Percentiles rank a stretch among this genome's conserved stretches.
Conservation (phyloP, 2,888 invertebrate species). For the Polydrusus cervinus region DNA sequence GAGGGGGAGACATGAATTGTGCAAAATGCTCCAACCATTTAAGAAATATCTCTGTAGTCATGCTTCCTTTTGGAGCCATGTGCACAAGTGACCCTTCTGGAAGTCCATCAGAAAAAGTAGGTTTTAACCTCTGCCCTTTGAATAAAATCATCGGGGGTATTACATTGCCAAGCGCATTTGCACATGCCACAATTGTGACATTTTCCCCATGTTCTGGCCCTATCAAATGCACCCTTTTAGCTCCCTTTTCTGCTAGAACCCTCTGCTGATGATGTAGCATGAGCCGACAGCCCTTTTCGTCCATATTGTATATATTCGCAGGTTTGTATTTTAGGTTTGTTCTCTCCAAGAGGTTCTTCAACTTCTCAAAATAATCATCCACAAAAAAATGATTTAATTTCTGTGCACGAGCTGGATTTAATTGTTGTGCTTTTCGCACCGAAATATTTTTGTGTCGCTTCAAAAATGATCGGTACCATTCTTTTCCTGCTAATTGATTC, state of each 20-base stretch:
- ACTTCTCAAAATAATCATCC: constrained; percentile 17
- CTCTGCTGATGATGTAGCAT: constrained; percentile 60
- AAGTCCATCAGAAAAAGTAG: background rate
- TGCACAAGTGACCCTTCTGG: background rate
- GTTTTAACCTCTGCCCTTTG: background rate
- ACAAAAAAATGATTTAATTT: constrained; percentile 44
- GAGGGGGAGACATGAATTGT: background rate
- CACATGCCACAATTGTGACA: constrained; percentile 62
- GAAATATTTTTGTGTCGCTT: background rate
- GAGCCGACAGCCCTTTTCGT: constrained; percentile 60
- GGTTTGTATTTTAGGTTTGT: constrained; percentile 1
- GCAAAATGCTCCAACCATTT: background rate
- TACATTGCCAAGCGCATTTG: constrained; percentile 56
- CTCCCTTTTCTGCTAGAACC: constrained; percentile 60
- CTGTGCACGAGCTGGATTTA: constrained; percentile 59
- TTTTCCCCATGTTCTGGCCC: constrained; percentile 65
- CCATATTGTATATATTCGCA: constrained; percentile 61
- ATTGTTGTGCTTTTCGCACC: constrained; percentile 49
- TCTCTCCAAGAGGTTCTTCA: background rate
- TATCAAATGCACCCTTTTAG: constrained; percentile 54
- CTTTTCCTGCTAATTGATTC: background rate
- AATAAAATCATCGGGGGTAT: constrained; percentile 3
- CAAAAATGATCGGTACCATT: background rate
- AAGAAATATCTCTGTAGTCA: background rate
- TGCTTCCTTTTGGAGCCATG: background rate